phyloP scores from a whole-genome alignment of 2,888 invertebrate genomes.

The Acanthacorydalis orientalis region DNA sequence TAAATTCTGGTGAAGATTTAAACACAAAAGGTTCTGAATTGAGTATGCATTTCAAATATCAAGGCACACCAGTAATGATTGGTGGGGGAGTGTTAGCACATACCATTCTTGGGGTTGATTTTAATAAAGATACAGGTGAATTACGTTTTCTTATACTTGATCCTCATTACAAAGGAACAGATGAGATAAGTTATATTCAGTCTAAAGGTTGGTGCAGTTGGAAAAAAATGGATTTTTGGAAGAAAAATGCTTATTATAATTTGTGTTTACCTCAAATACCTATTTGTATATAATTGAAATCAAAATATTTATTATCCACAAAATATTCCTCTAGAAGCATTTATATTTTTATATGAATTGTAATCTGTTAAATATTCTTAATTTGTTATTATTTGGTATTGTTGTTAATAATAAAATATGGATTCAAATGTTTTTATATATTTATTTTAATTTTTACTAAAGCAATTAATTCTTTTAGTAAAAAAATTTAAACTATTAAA shows the following conservation, averaged over 20 bases:
- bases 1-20: conserved; percentile 73
- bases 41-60: conserved; percentile 74
- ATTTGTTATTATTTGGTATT: too few species aligned
- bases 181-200: conserved; percentile 56
- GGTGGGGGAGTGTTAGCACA: conserved; percentile 96
- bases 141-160: conserved; percentile 89
- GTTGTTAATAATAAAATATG: too few species aligned
- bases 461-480: too few species aligned
- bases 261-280: conserved; percentile 79
- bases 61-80: conserved; percentile 93
- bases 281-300: conserved; percentile 21
- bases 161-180: conserved; percentile 90
- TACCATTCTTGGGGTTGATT: conserved; percentile 90
- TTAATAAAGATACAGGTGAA: conserved; percentile 60
- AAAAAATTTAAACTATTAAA: too few species aligned
- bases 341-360: too few species aligned
- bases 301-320: too few species aligned
- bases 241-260: conserved; percentile 87
- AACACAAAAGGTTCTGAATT: conserved; percentile 63
- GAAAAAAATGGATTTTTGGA: conserved; percentile 93
- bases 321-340: too few species aligned
- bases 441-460: too few species aligned
- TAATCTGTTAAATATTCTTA: too few species aligned
- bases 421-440: too few species aligned
- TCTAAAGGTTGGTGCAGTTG: conserved; percentile 94